Base-by-base conservation (phyloP, 2,113 vertebrate genomes). In the Catagonus wagneri region DNA sequence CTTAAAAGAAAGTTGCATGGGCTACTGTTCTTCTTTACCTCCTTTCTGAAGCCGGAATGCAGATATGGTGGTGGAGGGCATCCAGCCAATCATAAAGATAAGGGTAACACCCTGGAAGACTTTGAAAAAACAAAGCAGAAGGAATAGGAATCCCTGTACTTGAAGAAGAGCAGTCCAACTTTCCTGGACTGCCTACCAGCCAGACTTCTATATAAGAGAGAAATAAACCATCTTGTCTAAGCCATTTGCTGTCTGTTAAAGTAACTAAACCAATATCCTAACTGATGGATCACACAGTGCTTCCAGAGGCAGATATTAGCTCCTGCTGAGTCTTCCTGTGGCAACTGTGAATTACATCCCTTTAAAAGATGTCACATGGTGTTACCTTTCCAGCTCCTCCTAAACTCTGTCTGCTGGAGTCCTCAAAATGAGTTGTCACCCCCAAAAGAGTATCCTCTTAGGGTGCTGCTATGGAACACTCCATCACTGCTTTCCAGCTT, bases 281-380 rank as follows among this genome's bases (percentile, higher is more conserved):
- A 74, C 83, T 86, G 52, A 68, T 4, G 14, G 78, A 83, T 90
- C n/a, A 61, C 84, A 88, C 2, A 25, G 23, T 22, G 19, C 63
- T 90, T 92, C 83, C 78, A 92, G 60, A 85, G 87, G 32, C 83
- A 60, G 36, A 76, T 86, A 44, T 95, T 88, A 96, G 76, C 3
- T 50, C 91, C 86, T 83, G 78, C 85, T 85, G 89, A 74, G 81
- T 61, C 78, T 80, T 89, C 90, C 71, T 76, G 69, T 61, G 69
- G 76, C 29, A 92, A 69, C 90, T 94, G 65, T 81, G 91, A 95
- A 97, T 90, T 87, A 52, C 23, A 76, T 61, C 20, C 13, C 71
- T 97, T 79, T 79, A 66, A 81, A 87, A 66, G 58, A 74, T 72
- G 34, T 56, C 58, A 69, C 39, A 17, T 78, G 25, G 61, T 89